phyloP scores from a whole-genome alignment of 2,113 vertebrate genomes.

The Planiliza haematocheilus region DNA sequence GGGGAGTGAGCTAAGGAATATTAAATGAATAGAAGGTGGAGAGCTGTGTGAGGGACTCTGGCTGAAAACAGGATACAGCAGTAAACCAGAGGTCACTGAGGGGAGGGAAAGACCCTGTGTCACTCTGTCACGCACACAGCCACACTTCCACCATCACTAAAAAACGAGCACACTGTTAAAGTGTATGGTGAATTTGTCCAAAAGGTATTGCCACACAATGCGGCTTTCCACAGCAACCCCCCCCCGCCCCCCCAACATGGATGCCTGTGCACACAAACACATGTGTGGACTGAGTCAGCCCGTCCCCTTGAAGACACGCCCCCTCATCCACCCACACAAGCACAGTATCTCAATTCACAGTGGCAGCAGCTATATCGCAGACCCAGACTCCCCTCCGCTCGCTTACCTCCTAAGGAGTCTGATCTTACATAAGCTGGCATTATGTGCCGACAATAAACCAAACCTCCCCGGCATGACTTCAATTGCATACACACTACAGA shows the following conservation, averaged over 20 bases:
- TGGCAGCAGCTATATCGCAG: constrained; percentile 30
- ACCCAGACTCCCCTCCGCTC: constrained; percentile 10
- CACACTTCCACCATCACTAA: neutral
- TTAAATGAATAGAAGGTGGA: constrained; percentile 65
- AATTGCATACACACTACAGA: constrained; percentile 25
- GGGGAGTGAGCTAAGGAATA: constrained; percentile 51
- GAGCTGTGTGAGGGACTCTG: constrained; percentile 33
- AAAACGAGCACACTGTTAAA: neutral
- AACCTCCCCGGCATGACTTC: constrained; percentile 3
- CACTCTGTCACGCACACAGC: neutral
- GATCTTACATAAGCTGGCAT: constrained; percentile 47
- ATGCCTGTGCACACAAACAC: constrained; percentile 22
- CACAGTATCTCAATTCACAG: constrained; percentile 53
- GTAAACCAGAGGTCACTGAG: constrained; percentile 53
- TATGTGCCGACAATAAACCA: constrained; percentile 37
- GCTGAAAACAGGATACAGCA: constrained; percentile 77
- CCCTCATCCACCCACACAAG: constrained; percentile 47
- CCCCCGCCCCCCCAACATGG: constrained; percentile 12
- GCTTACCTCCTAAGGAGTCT: constrained; percentile 20
- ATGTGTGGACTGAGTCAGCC: constrained; percentile 10
- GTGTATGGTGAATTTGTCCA: neutral
- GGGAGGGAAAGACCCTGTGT: constrained; percentile 40
- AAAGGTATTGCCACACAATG: neutral
- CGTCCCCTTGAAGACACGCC: constrained; percentile 61
- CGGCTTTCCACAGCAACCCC: neutral